Evolutionary conservation across 2,797 vertebrate species (phyloP).

Genomic region (Pipistrellus kuhlii): DNA sequence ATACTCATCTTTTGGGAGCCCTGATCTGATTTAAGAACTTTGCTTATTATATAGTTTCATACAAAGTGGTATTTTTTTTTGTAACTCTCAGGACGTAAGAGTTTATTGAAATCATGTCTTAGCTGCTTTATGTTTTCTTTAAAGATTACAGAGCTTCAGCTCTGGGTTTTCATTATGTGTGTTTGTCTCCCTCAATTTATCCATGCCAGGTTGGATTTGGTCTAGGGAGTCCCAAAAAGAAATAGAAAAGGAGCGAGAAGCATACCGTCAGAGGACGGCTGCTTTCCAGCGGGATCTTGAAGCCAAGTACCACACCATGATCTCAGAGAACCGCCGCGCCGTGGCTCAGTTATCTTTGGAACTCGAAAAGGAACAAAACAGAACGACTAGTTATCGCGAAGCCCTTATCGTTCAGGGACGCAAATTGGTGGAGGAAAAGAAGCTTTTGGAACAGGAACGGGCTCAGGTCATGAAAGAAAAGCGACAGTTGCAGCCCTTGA

Average conservation of each 20-base stretch:
- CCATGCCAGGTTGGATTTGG: constrained; percentile 82
- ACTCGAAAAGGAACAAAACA: constrained; percentile 95
- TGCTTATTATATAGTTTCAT: background rate
- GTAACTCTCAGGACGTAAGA: background rate
- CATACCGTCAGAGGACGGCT: constrained; percentile 88
- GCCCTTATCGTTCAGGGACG: constrained; percentile 94
- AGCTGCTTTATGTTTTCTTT: background rate
- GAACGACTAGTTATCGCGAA: constrained; percentile 92
- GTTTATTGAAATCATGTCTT: background rate
- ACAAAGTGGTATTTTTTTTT: background rate
- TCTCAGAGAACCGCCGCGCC: too few relatives aligned
- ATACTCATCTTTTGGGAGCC: background rate
- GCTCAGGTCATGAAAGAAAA: constrained; percentile 91
- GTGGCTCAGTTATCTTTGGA: too few relatives aligned
- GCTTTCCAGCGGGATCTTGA: constrained; percentile 91
- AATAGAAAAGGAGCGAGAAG: constrained; percentile 85
- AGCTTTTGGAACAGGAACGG: constrained; percentile 91
- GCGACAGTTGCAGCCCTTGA: constrained; percentile 64
- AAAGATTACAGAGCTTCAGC: background rate
- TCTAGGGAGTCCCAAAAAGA: too few relatives aligned
- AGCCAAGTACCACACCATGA: constrained; percentile 87
- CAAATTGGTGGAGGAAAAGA: constrained; percentile 93
- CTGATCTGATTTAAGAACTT: background rate
- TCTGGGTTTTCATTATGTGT: background rate
- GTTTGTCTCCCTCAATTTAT: constrained; percentile 34